These are phyloP conservation scores for Pseudomyrmex sp. DNA, from an alignment of 1,140 invertebrate species.

Conservation along the genomic window DNA sequence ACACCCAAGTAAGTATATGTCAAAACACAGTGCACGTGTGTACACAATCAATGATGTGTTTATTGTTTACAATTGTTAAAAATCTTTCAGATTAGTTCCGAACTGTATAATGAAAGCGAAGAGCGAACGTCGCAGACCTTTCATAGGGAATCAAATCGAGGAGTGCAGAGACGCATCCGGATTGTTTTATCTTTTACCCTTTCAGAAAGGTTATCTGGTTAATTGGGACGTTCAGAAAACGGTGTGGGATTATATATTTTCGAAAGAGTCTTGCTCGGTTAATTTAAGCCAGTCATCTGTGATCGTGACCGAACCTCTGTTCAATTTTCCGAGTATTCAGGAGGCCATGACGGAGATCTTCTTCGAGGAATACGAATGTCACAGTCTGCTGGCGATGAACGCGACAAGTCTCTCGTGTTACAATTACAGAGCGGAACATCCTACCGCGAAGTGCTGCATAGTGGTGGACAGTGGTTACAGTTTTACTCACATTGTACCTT, in stretches of 20 bases:
- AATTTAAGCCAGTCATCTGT: conserved; percentile 92
- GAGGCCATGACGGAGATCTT: conserved; percentile 98
- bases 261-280: conserved; percentile 93
- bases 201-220: conserved; percentile 97
- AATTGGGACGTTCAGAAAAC: conserved; percentile 99
- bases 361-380: conserved; percentile 98
- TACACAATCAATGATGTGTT: neutral
- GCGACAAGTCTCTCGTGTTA: conserved; percentile 90
- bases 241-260: conserved; percentile 98
- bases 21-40: neutral
- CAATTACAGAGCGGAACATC: conserved; percentile 86
- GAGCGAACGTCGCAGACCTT: conserved; percentile 96
- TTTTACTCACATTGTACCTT: conserved; percentile 97
- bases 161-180: conserved; percentile 98
- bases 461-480: conserved; percentile 98
- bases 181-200: conserved; percentile 96
- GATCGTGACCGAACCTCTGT: conserved; percentile 97
- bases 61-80: conserved; percentile 32
- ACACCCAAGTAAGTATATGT: conserved; percentile 87
- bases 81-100: conserved; percentile 90
- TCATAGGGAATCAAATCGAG: conserved; percentile 97
- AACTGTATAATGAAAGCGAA: conserved; percentile 99
- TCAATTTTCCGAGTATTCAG: conserved; percentile 97
- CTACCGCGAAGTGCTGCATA: conserved; percentile 90
- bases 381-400: conserved; percentile 93